Conservation (phyloP, 2,888 invertebrate species). For the Neuroscelio doddi region DNA sequence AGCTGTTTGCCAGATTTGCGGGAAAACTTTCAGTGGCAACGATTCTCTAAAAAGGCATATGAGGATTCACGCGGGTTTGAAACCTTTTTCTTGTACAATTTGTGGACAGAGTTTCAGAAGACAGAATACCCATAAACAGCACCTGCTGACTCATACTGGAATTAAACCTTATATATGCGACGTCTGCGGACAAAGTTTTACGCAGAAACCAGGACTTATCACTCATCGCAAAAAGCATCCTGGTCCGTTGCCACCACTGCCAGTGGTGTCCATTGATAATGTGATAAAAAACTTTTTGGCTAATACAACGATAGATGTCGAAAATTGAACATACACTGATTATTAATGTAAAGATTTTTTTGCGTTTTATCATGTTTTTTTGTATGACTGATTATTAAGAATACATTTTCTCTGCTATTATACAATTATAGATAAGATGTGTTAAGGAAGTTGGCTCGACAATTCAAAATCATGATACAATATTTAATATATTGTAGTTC, state of each 20-base stretch:
- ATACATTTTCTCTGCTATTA: too few relatives aligned
- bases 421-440: too few relatives aligned
- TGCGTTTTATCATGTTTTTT: too few relatives aligned
- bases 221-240: conserved; percentile 52
- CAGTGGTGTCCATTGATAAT: too few relatives aligned
- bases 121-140: conserved; percentile 43
- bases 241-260: conserved; percentile 30
- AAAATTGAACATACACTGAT: too few relatives aligned
- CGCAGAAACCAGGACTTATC: conserved; percentile 54
- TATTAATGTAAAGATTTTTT: too few relatives aligned
- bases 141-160: conserved; percentile 51
- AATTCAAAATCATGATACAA: too few relatives aligned
- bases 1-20: conserved; percentile 52
- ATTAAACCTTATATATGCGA: conserved; percentile 50
- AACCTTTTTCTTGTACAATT: conserved; percentile 45
- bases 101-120: conserved; percentile 44
- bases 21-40: conserved; percentile 50
- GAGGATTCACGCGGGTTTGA: conserved; percentile 50
- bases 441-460: too few relatives aligned
- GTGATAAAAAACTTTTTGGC: too few relatives aligned
- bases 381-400: too few relatives aligned
- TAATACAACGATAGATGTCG: too few relatives aligned
- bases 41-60: conserved; percentile 45
- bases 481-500: too few relatives aligned
- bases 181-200: conserved; percentile 53